A percentile compares a stretch with the other conserved stretches of the same genome.
phyloP scores from a whole-genome alignment of 2,113 vertebrate genomes.

The Oxygymnocypris stewartii region DNA sequence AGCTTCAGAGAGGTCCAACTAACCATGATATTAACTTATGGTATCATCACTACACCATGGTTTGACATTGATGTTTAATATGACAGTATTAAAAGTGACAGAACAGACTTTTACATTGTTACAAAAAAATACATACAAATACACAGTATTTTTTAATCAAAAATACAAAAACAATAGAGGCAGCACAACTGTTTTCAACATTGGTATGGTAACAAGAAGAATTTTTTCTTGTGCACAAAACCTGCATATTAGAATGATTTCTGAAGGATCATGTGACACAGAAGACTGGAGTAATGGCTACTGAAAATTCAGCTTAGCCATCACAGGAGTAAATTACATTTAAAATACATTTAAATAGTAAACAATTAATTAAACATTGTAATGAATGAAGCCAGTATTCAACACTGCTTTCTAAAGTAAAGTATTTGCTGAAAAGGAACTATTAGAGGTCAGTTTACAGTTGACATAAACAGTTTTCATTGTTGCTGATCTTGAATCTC shows the following conservation, averaged over 20 bases:
- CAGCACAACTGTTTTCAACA: too few relatives aligned
- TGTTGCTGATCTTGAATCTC: conserved; percentile 5
- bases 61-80: background rate
- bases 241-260: too few relatives aligned
- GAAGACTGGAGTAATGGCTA: background rate
- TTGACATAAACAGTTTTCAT: background rate
- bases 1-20: too few relatives aligned
- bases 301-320: background rate
- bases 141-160: too few relatives aligned
- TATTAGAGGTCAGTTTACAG: background rate
- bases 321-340: too few relatives aligned
- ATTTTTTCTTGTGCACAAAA: too few relatives aligned
- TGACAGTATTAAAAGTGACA: background rate
- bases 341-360: too few relatives aligned
- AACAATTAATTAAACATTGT: too few relatives aligned
- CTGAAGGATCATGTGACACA: background rate
- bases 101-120: background rate
- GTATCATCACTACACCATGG: background rate
- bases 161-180: too few relatives aligned
- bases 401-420: background rate
- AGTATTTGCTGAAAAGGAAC: background rate
- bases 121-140: background rate
- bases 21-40: background rate
- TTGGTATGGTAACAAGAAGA: too few relatives aligned
- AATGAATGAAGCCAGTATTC: background rate